Conservation (phyloP, 2,113 vertebrate genomes). For the Okapia johnstoni region DNA sequence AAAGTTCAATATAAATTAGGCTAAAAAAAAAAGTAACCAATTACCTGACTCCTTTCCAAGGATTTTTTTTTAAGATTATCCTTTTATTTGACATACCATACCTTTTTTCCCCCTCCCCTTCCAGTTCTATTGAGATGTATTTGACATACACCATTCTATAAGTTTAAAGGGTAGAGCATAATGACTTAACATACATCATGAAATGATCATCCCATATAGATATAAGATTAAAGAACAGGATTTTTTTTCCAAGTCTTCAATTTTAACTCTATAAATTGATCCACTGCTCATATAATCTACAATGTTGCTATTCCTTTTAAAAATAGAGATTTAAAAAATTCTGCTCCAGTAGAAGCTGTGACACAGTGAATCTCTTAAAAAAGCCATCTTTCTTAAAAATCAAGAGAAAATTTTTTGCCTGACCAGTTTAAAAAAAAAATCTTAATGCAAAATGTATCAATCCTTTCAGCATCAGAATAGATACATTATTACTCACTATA, state of each 20-base stretch:
- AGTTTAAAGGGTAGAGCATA: not conserved
- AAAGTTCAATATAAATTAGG: not conserved
- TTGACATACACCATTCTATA: not conserved
- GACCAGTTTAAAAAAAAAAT: not conserved
- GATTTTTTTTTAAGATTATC: not conserved
- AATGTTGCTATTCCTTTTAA: not conserved
- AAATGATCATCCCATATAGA: not conserved
- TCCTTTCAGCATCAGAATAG: not conserved
- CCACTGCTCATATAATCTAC: not conserved
- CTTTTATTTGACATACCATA: not conserved
- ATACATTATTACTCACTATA: not conserved
- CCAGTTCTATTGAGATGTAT: not conserved
- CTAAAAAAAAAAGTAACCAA: not conserved
- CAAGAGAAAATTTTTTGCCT: not conserved
- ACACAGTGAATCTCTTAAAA: not conserved
- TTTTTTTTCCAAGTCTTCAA: not conserved
- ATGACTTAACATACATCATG: not conserved
- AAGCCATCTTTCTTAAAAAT: not conserved
- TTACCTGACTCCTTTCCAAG: not conserved
- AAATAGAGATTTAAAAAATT: not conserved
- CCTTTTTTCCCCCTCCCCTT: accelerated
- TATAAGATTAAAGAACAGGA: not conserved
- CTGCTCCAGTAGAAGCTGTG: not conserved
- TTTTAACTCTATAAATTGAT: not conserved
- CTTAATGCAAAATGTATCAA: not conserved